phyloP scores from a whole-genome alignment of 2,888 invertebrate genomes.

The Acleris laterana region DNA sequence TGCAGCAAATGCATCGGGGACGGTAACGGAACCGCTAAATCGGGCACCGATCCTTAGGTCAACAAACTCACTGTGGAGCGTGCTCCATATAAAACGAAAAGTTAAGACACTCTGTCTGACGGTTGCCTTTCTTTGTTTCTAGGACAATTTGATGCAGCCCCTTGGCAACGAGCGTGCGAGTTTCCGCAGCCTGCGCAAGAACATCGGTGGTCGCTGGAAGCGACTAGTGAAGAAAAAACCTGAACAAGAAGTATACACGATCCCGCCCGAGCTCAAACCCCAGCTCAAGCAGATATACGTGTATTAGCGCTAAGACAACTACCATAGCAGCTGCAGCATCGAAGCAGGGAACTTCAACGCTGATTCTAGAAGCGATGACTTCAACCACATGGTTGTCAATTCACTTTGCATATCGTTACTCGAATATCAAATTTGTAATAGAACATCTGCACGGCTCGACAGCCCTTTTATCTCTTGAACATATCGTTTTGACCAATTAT shows the following conservation, averaged over 20 bases:
- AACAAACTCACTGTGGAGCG: slow-evolving; percentile 52
- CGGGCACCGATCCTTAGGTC: slow-evolving; percentile 55
- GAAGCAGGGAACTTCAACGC: slow-evolving; percentile 76
- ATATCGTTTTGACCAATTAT: slow-evolving; percentile 82
- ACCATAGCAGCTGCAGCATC: slow-evolving; percentile 57
- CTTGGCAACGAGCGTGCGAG: slow-evolving; percentile 89
- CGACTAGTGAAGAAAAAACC: slow-evolving; percentile 93
- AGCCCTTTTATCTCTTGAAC: slow-evolving; percentile 67
- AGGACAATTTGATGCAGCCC: slow-evolving; percentile 92
- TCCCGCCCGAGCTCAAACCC: slow-evolving; percentile 93
- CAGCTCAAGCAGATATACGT: slow-evolving; percentile 95
- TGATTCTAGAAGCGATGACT: slow-evolving; percentile 58
- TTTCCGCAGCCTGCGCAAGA: slow-evolving; percentile 93
- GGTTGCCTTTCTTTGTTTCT: slow-evolving; percentile 72
- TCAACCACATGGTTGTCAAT: slow-evolving; percentile 72
- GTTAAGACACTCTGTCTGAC: slow-evolving; percentile 43
- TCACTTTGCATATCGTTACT: slow-evolving; percentile 72
- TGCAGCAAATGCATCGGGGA: slow-evolving; percentile 64
- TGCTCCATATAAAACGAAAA: slow-evolving; percentile 6
- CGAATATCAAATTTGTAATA: slow-evolving; percentile 71
- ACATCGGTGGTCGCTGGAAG: slow-evolving; percentile 93
- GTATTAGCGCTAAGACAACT: slow-evolving; percentile 81
- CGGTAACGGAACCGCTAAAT: slow-evolving; percentile 64
- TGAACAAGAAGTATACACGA: slow-evolving; percentile 91
- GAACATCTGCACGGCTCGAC: slow-evolving; percentile 63